phyloP scores from a whole-genome alignment of 2,888 invertebrate genomes.

The Athalia circularis region DNA sequence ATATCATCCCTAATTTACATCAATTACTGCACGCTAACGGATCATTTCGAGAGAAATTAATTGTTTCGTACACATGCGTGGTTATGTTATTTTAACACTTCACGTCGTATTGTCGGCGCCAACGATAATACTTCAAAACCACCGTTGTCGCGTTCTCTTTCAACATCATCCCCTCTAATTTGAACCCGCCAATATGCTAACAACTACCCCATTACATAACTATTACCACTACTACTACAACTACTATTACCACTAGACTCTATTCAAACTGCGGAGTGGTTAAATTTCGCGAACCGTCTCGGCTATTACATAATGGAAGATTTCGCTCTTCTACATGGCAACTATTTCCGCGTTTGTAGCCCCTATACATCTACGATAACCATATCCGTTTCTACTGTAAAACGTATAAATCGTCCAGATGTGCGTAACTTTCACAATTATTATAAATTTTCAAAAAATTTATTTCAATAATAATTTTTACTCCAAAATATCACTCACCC shows the following conservation, averaged over 20 bases:
- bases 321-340: neutral
- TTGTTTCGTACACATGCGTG: no score
- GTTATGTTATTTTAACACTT: no score
- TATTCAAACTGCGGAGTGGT: neutral
- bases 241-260: neutral
- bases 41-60: no score
- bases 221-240: neutral
- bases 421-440: neutral
- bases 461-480: neutral
- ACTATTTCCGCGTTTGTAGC: neutral
- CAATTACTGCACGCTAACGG: no score
- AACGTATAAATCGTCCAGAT: neutral
- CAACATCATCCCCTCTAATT: no score
- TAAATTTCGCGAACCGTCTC: conserved; percentile 9
- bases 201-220: no score
- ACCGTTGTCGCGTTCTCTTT: no score
- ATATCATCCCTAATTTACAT: no score
- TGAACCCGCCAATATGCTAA: no score
- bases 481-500: conserved; percentile 72
- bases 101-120: no score
- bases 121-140: no score
- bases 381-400: neutral
- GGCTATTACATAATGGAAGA: conserved; percentile 12
- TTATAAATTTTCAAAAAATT: neutral
- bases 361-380: neutral